Evolutionary conservation across 2,797 vertebrate genomes (phyloP), one percentile per base, ranked within the genome.

Genomic region (Ispidina picta): DNA sequence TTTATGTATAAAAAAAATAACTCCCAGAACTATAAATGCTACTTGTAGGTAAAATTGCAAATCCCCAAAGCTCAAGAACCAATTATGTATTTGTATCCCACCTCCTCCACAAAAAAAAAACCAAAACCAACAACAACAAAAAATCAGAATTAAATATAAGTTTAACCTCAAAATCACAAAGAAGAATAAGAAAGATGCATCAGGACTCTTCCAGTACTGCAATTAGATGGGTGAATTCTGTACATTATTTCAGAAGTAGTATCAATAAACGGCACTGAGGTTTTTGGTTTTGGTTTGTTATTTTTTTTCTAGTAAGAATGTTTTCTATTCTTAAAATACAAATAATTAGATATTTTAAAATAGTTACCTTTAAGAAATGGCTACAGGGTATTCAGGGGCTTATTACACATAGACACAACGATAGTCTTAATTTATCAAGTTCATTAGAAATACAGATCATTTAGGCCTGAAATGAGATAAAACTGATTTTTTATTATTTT

Each of bases 51-150:
- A 63, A 60, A 80, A 77, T 0, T 60, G 3, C 41, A 51, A 90
- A 75, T 58, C 18, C 5, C 9, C 28, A 15, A 74, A 25, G 29
- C 5, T 75, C 28, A n/a, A 7, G 13, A 77, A 3, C 2, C 9
- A 65, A 15, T 54, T 69, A 13, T 59, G 46, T 69, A 26, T 63
- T 75, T 69, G 5, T 31, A 43, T 48, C 3, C 2, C 5, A 15
- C 3, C 26, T 16, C 5, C 28, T 8, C 5, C 3, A 1, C 1
- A 6, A 26, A 15, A 25, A 49, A 54, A 58, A 33, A 23, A 25
- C 13, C 13, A 48, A 48, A 8, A 48, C 37, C 14, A 37, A 13
- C 37, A 39, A 14, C 37, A 31, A 31, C 14, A 0, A 12, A 63
- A 65, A 54, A 4, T 26, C 69, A 56, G 3, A 80, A 83, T 60